phyloP scores from a whole-genome alignment of 2,888 invertebrate species.

The Andrena fulva region DNA sequence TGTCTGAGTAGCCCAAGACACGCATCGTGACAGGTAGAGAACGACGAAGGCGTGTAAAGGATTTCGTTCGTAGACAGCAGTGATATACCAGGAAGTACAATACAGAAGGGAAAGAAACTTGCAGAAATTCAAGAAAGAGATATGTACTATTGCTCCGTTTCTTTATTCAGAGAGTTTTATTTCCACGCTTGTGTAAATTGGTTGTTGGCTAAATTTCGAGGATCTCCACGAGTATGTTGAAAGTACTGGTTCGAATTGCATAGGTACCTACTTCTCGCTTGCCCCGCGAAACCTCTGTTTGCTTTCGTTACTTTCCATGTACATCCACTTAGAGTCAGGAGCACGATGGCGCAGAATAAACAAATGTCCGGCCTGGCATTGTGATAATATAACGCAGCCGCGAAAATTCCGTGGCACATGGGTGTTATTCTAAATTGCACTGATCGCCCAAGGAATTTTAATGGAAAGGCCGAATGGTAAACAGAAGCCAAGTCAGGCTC shows the following conservation, averaged over 20 bases:
- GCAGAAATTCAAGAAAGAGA: not conserved
- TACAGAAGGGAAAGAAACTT: not conserved
- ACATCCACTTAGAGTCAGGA: not conserved
- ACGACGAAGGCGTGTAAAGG: not conserved
- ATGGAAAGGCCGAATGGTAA: constrained; percentile 37
- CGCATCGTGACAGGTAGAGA: not conserved
- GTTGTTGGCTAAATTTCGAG: too few relatives aligned
- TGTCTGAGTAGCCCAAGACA: not conserved
- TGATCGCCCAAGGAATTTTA: constrained; percentile 46
- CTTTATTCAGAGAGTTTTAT: too few relatives aligned
- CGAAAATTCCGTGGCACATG: constrained; percentile 23
- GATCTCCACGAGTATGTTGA: too few relatives aligned
- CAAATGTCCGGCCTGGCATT: not conserved
- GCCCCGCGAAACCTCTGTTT: not conserved
- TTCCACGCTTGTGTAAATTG: too few relatives aligned
- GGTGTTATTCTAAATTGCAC: constrained; percentile 30
- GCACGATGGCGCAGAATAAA: not conserved
- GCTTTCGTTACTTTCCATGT: not conserved
- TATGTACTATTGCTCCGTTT: too few relatives aligned
- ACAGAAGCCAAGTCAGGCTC: constrained; percentile 1
- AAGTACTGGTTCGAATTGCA: too few relatives aligned
- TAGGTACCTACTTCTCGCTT: too few relatives aligned
- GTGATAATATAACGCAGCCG: constrained; percentile 10
- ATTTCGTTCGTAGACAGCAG: not conserved
- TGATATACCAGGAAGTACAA: not conserved